phyloP scores from a whole-genome alignment of 2,797 vertebrate species.

The Scolopax bukidnonensis region DNA sequence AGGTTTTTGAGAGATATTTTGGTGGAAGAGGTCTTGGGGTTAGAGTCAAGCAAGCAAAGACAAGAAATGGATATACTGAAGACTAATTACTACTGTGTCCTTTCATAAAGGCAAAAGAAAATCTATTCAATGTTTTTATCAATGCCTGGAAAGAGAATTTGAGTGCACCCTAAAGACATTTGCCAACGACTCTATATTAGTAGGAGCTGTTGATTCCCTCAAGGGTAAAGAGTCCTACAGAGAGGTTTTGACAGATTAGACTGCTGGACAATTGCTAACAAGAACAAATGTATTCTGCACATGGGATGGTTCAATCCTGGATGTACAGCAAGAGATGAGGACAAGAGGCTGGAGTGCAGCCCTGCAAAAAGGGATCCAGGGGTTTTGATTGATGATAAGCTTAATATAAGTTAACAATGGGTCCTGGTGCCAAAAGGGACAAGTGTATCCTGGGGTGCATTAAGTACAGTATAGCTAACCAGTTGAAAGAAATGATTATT shows the following conservation, averaged over 20 bases:
- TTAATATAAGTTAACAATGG: not conserved
- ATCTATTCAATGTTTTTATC: not conserved
- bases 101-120: not conserved
- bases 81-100: not conserved
- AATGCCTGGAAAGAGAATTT: not conserved
- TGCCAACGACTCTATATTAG: not conserved
- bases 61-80: not conserved
- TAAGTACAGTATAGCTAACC: not conserved
- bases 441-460: accelerated
- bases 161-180: not conserved
- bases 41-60: not conserved
- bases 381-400: accelerated
- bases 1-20: not conserved
- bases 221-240: not conserved
- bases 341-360: not conserved
- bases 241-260: not conserved
- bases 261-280: not conserved
- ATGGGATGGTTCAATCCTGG: not conserved
- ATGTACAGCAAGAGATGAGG: not conserved
- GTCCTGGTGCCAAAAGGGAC: not conserved
- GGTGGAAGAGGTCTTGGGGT: accelerated
- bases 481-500: not conserved
- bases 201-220: not conserved
- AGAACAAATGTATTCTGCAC: not conserved
- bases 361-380: not conserved